These are phyloP conservation scores for Tragopan temminckii DNA, from an alignment of 2,797 vertebrate genomes.

Conservation along the genomic window DNA sequence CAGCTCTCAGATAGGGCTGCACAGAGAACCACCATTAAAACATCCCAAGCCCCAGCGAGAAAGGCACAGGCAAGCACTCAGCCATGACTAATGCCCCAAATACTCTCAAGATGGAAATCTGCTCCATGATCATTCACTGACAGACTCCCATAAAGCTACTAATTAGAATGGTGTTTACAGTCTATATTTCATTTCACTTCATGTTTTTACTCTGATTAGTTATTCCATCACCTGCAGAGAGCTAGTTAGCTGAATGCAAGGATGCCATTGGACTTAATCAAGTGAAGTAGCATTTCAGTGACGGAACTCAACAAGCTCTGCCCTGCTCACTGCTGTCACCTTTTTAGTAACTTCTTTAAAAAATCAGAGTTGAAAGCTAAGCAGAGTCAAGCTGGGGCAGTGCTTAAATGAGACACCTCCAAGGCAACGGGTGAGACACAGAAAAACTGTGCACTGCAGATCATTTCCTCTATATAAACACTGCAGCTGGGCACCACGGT, in stretches of 20 bases:
- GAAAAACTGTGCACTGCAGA: background rate
- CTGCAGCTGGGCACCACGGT: background rate
- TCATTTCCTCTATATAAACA: background rate
- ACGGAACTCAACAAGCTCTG: slow-evolving; percentile 33
- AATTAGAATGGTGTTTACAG: slow-evolving; percentile 58
- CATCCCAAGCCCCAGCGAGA: background rate
- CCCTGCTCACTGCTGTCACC: background rate
- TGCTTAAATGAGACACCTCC: background rate
- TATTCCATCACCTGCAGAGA: slow-evolving; percentile 73
- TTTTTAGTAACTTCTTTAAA: background rate
- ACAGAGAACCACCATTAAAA: background rate
- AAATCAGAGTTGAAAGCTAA: slow-evolving; percentile 31
- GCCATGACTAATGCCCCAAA: slow-evolving; percentile 57
- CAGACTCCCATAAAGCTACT: slow-evolving; percentile 65
- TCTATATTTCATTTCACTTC: slow-evolving; percentile 61
- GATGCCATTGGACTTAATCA: slow-evolving; percentile 65
- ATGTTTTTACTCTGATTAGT: slow-evolving; percentile 72
- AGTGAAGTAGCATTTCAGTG: slow-evolving; percentile 48
- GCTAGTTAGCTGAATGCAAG: slow-evolving; percentile 63
- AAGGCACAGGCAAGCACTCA: slow-evolving; percentile 16
- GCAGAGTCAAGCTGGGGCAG: slow-evolving; percentile 20
- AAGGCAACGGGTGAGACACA: background rate
- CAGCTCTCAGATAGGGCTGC: background rate
- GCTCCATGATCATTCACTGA: slow-evolving; percentile 50
- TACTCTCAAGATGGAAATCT: slow-evolving; percentile 37